A percentile compares a stretch with the other conserved stretches of the same genome.
phyloP scores from a whole-genome alignment of 2,888 invertebrate species.

The Matsumyia berberina region DNA sequence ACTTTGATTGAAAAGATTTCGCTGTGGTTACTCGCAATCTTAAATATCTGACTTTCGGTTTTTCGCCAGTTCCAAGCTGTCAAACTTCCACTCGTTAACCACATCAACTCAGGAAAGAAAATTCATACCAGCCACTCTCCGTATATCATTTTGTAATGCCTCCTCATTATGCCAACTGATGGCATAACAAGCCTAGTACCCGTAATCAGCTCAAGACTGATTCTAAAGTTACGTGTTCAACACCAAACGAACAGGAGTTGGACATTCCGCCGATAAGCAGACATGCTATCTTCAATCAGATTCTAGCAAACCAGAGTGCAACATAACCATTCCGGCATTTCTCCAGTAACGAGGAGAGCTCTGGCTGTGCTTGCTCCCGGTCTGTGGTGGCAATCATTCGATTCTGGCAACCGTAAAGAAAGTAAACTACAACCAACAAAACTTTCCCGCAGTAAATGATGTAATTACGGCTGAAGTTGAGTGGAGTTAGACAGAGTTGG shows the following conservation, averaged over 20 bases:
- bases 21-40: too few relatives aligned
- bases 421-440: slow-evolving; percentile 36
- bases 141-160: neutral
- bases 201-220: slow-evolving; percentile 41
- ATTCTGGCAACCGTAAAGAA: slow-evolving; percentile 72
- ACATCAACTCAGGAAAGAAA: neutral
- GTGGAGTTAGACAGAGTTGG: slow-evolving; percentile 1
- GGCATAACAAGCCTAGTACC: slow-evolving; percentile 23
- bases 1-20: too few relatives aligned
- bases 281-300: slow-evolving; percentile 43
- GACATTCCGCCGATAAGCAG: slow-evolving; percentile 54
- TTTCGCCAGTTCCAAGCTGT: neutral
- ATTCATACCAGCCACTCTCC: neutral
- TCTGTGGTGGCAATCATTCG: slow-evolving; percentile 54
- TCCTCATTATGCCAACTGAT: slow-evolving; percentile 50
- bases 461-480: slow-evolving; percentile 59
- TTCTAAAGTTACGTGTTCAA: slow-evolving; percentile 54
- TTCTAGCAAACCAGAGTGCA: slow-evolving; percentile 39
- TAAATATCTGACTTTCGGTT: too few relatives aligned
- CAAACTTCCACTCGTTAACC: neutral
- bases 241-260: slow-evolving; percentile 35
- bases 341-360: too few relatives aligned
- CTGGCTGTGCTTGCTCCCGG: slow-evolving; percentile 3
- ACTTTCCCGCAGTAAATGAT: slow-evolving; percentile 54
- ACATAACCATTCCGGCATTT: slow-evolving; percentile 46